Conservation (phyloP, 2,888 invertebrate species). For the Camptogramma bilineatum region DNA sequence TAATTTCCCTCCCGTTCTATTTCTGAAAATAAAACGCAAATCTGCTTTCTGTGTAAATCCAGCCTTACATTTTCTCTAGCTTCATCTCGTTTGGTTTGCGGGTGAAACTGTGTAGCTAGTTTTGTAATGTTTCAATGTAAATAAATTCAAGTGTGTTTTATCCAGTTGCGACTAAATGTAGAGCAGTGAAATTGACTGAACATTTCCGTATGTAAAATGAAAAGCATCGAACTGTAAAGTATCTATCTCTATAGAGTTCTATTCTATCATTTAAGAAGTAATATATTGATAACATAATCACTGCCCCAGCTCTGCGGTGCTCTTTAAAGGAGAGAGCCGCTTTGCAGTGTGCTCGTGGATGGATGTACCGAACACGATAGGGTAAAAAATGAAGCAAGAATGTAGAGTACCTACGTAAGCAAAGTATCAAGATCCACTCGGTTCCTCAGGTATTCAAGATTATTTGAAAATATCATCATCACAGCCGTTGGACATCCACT, state of each 20-base stretch:
- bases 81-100: constrained; percentile 35
- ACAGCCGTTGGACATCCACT: no score
- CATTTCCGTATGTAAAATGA: neutral
- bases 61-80: constrained; percentile 27
- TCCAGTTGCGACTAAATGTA: neutral
- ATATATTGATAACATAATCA: neutral
- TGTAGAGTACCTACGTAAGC: no score
- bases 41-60: constrained; percentile 15
- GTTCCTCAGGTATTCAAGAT: no score
- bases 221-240: neutral
- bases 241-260: neutral
- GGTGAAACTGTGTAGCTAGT: constrained; percentile 28
- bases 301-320: no score
- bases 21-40: neutral
- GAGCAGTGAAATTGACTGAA: neutral
- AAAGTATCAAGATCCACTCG: no score
- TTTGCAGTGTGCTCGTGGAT: no score
- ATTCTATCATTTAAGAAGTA: neutral
- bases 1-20: neutral
- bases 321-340: no score
- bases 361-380: no score
- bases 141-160: constrained; percentile 26
- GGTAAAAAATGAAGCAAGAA: no score
- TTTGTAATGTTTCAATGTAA: constrained; percentile 33
- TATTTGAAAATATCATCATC: no score